Percentiles rank a stretch among this genome's conserved stretches.
Evolutionary conservation across 1,140 invertebrate genomes (phyloP).

Genomic region (Zaprionus gabonicus): DNA sequence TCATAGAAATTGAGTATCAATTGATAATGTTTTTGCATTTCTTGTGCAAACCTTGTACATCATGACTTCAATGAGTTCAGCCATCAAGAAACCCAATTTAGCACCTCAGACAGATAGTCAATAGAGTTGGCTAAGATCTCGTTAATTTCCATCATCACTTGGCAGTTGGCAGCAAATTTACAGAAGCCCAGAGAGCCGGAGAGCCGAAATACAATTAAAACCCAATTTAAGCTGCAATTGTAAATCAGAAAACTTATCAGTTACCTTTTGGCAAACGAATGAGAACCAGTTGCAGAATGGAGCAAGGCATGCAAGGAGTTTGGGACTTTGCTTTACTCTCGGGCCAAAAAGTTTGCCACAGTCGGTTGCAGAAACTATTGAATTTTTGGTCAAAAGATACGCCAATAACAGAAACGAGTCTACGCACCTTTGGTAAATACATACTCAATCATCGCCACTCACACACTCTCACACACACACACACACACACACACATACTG

Average conservation of each 20-base stretch:
- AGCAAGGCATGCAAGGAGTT: background rate
- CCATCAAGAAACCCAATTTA: slow-evolving; percentile 32
- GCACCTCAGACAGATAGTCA: slow-evolving; percentile 17
- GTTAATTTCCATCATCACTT: slow-evolving; percentile 56
- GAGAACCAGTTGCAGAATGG: background rate
- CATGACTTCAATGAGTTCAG: background rate
- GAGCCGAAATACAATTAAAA: slow-evolving; percentile 72
- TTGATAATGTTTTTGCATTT: background rate
- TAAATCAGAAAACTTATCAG: slow-evolving; percentile 77
- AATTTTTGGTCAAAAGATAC: slow-evolving; percentile 65
- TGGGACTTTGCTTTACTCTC: background rate
- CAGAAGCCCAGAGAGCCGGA: slow-evolving; percentile 25
- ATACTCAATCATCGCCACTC: slow-evolving; percentile 61
- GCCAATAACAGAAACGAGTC: slow-evolving; percentile 39
- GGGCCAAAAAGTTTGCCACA: slow-evolving; percentile 31
- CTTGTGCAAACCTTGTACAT: background rate
- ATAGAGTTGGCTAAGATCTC: slow-evolving; percentile 13
- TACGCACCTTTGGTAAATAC: slow-evolving; percentile 61
- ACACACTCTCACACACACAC: slow-evolving; percentile 22
- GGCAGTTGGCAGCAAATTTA: slow-evolving; percentile 71
- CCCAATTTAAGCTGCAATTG: slow-evolving; percentile 70
- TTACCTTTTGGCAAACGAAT: slow-evolving; percentile 60
- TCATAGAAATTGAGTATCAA: no score
- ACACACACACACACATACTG: slow-evolving; percentile 2
- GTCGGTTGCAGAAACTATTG: slow-evolving; percentile 40